Conservation (phyloP, 1,140 invertebrate species). For the Cotesia chilonis region DNA sequence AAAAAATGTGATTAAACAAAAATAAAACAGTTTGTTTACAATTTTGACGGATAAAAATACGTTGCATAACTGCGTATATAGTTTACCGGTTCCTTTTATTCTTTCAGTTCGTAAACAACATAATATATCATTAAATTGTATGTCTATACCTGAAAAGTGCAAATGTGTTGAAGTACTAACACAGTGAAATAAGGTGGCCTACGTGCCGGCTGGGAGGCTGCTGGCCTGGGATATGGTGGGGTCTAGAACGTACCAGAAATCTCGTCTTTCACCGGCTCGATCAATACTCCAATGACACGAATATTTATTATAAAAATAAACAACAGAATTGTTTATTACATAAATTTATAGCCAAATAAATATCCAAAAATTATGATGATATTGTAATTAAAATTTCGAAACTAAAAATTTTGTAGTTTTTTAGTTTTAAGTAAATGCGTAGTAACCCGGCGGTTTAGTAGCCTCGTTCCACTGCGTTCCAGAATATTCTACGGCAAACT, state of each 20-base stretch:
- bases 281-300: slow-evolving; percentile 51
- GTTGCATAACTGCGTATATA: slow-evolving; percentile 21
- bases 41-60: background rate
- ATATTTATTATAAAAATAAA: background rate
- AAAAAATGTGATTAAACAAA: too few relatives aligned
- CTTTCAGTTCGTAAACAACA: background rate
- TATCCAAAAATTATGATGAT: background rate
- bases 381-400: background rate
- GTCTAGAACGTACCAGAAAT: slow-evolving; percentile 61
- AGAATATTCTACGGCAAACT: slow-evolving; percentile 42
- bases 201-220: slow-evolving; percentile 29
- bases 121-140: background rate
- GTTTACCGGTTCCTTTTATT: background rate
- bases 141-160: background rate
- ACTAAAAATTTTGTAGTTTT: slow-evolving; percentile 22
- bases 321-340: background rate
- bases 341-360: background rate
- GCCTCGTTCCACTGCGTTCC: slow-evolving; percentile 50
- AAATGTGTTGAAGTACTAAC: slow-evolving; percentile 9
- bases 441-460: slow-evolving; percentile 6
- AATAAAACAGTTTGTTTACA: background rate
- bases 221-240: slow-evolving; percentile 46
- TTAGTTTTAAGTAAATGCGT: slow-evolving; percentile 24
- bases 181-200: slow-evolving; percentile 17
- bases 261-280: slow-evolving; percentile 46